These are phyloP conservation scores for Campoplex nolae DNA, from an alignment of 2,888 invertebrate genomes.

Conservation along the genomic window DNA sequence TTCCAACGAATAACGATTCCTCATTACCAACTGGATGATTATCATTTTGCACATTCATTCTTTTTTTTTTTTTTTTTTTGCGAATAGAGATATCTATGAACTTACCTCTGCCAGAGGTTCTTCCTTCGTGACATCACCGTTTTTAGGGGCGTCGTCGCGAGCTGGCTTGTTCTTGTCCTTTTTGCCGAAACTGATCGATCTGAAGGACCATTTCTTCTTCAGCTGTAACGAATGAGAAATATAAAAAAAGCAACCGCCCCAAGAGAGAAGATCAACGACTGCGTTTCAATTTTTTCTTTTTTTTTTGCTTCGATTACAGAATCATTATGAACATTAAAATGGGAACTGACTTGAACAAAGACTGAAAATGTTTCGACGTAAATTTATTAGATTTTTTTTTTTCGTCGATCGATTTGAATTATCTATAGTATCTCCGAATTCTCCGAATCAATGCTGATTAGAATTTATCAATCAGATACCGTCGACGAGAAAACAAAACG, in stretches of 20 bases:
- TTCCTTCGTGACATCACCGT: conserved; percentile 87
- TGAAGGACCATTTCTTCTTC: conserved; percentile 96
- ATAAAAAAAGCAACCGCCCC: conserved; percentile 49
- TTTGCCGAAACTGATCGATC: conserved; percentile 94
- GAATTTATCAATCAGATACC: not conserved
- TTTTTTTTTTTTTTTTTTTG: not conserved
- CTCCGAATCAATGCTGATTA: no score
- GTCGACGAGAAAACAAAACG: no score
- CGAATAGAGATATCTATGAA: conserved; percentile 50
- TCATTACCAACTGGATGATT: not conserved
- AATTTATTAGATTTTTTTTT: not conserved
- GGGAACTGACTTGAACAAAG: not conserved
- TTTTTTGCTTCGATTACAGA: not conserved
- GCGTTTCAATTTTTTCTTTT: not conserved
- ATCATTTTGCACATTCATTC: not conserved
- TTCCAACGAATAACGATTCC: not conserved
- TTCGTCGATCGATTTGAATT: not conserved
- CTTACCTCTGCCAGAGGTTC: conserved; percentile 87
- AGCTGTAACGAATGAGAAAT: conserved; percentile 84
- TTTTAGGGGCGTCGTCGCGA: conserved; percentile 88
- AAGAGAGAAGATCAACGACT: not conserved
- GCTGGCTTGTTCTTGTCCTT: conserved; percentile 94
- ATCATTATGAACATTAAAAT: not conserved
- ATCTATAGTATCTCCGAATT: no score
- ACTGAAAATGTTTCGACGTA: not conserved